phyloP scores from a whole-genome alignment of 1,140 invertebrate species.

The Heliconius eleuchia region DNA sequence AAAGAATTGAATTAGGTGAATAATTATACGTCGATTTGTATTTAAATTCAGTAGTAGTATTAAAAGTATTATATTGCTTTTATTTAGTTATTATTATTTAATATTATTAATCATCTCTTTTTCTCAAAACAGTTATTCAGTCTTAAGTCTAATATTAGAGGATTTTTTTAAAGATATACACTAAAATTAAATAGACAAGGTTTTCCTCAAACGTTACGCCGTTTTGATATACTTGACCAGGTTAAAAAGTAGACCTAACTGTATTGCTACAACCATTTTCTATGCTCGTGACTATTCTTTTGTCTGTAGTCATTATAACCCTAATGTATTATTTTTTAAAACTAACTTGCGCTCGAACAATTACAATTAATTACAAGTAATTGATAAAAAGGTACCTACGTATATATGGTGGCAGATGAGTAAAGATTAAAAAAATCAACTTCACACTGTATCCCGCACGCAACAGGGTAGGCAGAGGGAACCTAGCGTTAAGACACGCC shows the following conservation, averaged over 20 bases:
- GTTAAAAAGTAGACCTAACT: conserved; percentile 69
- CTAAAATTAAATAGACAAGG: not conserved
- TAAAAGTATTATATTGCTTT: too few relatives aligned
- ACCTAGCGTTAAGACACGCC: too few relatives aligned
- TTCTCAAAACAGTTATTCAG: not conserved
- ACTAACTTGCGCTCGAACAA: not conserved
- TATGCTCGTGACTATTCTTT: conserved; percentile 51
- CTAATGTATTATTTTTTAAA: conserved; percentile 46
- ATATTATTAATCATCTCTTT: too few relatives aligned
- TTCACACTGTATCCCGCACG: too few relatives aligned
- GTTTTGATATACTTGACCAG: conserved; percentile 52
- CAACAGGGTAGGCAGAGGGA: too few relatives aligned
- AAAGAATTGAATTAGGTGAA: too few relatives aligned
- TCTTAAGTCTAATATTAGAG: not conserved
- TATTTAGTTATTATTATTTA: too few relatives aligned
- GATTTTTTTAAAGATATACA: not conserved
- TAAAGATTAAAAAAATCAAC: not conserved
- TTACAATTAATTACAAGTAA: not conserved
- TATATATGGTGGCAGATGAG: not conserved
- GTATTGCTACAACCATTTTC: conserved; percentile 53
- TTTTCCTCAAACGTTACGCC: conserved; percentile 46
- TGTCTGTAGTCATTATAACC: conserved; percentile 48
- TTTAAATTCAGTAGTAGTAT: not conserved
- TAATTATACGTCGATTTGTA: not conserved
- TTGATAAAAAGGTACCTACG: not conserved